A percentile compares a stretch with the other conserved stretches of the same genome.
These are phyloP conservation scores for Labeo catla DNA, from an alignment of 2,113 vertebrate genomes.

Conservation along the genomic window DNA sequence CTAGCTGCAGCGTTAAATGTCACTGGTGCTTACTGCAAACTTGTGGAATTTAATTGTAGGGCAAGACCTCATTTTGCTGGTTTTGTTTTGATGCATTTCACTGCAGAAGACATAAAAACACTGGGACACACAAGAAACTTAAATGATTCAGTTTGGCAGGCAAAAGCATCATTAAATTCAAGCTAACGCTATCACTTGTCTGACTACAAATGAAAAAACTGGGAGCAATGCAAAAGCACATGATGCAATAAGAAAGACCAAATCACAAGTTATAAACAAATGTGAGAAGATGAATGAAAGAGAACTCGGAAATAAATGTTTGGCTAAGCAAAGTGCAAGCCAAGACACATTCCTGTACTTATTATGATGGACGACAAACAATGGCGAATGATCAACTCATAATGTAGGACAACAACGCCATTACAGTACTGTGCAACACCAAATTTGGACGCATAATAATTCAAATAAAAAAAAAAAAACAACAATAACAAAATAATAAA, in stretches of 20 bases:
- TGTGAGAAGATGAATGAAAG: neutral
- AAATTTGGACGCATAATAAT: too few species aligned
- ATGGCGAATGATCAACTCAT: neutral
- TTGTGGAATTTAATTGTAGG: conserved; percentile 18
- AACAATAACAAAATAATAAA: too few species aligned
- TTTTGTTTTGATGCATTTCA: neutral
- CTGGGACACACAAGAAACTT: neutral
- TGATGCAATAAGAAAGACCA: neutral
- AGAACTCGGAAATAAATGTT: neutral
- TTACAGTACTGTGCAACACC: neutral
- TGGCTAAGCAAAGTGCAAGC: neutral
- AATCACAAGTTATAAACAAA: neutral
- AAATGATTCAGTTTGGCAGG: neutral
- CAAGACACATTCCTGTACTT: neutral
- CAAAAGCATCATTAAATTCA: neutral
- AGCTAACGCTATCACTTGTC: neutral
- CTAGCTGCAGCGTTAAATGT: neutral
- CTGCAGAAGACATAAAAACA: neutral
- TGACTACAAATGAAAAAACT: neutral
- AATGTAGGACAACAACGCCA: neutral
- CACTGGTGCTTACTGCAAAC: conserved; percentile 25
- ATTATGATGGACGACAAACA: neutral
- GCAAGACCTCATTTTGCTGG: conserved; percentile 1
- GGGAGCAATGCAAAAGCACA: neutral
- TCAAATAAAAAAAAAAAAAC: too few species aligned